A percentile compares a stretch with the other conserved stretches of the same genome.
These are phyloP conservation scores for Limenitis camilla DNA, from an alignment of 2,888 invertebrate genomes.

Conservation along the genomic window DNA sequence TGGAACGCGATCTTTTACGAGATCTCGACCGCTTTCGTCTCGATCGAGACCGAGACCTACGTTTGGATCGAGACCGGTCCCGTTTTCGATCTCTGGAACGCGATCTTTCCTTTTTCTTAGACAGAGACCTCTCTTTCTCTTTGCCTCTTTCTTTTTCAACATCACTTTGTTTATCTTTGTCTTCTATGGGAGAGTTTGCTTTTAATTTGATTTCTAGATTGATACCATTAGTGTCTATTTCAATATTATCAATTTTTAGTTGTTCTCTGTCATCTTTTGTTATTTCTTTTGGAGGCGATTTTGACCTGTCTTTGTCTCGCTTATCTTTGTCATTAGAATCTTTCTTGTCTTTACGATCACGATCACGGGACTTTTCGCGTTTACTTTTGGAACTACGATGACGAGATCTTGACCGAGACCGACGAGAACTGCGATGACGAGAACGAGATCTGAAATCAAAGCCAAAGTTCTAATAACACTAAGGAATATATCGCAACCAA, in stretches of 20 bases:
- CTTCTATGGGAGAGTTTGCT: conserved; percentile 46
- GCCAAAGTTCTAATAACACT: neutral
- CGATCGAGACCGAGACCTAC: conserved; percentile 75
- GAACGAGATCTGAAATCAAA: conserved; percentile 59
- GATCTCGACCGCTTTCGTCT: conserved; percentile 67
- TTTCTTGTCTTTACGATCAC: conserved; percentile 46
- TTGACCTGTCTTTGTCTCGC: conserved; percentile 54
- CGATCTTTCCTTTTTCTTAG: conserved; percentile 63
- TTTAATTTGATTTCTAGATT: conserved; percentile 46
- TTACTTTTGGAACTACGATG: conserved; percentile 73
- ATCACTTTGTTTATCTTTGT: conserved; percentile 35
- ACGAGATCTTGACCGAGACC: conserved; percentile 65
- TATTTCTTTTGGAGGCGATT: conserved; percentile 44
- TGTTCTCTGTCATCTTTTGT: conserved; percentile 49
- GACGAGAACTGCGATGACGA: conserved; percentile 75
- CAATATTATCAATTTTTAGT: conserved; percentile 42
- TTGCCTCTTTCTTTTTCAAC: conserved; percentile 28
- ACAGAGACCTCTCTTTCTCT: conserved; percentile 49
- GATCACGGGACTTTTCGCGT: conserved; percentile 58
- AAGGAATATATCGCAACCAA: neutral
- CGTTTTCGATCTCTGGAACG: conserved; percentile 62
- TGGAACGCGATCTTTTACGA: conserved; percentile 58
- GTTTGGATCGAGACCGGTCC: conserved; percentile 74
- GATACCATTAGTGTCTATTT: conserved; percentile 47
- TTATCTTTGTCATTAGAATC: conserved; percentile 43